These are phyloP conservation scores for Sinocyclocheilus maitianheensis DNA, from an alignment of 2,113 vertebrate genomes.

Conservation along the genomic window DNA sequence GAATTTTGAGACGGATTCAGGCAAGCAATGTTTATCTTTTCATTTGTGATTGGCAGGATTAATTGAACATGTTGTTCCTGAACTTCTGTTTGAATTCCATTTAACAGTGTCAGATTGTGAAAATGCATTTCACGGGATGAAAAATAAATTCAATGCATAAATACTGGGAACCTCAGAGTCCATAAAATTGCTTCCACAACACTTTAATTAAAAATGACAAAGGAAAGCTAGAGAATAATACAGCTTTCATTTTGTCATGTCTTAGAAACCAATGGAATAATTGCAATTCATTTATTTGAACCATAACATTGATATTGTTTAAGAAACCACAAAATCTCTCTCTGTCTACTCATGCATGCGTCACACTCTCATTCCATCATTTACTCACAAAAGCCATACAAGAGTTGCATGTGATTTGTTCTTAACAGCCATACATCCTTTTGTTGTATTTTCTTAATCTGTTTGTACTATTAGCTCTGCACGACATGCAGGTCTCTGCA, in stretches of 20 bases:
- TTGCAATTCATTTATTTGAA: constrained; percentile 25
- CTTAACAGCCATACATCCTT: constrained; percentile 8
- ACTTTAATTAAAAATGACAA: constrained; percentile 32
- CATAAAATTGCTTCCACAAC: constrained; percentile 20
- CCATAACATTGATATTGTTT: constrained; percentile 33
- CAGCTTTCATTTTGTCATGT: background rate
- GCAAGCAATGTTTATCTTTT: background rate
- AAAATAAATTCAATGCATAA: background rate
- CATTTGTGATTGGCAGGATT: background rate
- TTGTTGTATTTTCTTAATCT: constrained; percentile 49
- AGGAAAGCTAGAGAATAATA: background rate
- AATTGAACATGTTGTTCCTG: constrained; percentile 5
- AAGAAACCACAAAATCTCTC: background rate
- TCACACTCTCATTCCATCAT: background rate
- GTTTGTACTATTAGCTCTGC: background rate
- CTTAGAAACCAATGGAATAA: background rate
- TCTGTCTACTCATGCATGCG: background rate
- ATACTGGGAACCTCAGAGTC: background rate
- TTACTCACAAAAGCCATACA: constrained; percentile 31
- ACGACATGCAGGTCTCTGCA: constrained; percentile 25
- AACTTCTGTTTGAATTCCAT: background rate
- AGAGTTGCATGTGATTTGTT: constrained; percentile 10
- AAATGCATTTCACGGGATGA: background rate
- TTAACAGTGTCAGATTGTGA: background rate
- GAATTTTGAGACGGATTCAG: background rate